A percentile compares a stretch with the other conserved stretches of the same genome.
phyloP scores from a whole-genome alignment of 1,140 invertebrate genomes.

The Diachasmimorpha longicaudata region DNA sequence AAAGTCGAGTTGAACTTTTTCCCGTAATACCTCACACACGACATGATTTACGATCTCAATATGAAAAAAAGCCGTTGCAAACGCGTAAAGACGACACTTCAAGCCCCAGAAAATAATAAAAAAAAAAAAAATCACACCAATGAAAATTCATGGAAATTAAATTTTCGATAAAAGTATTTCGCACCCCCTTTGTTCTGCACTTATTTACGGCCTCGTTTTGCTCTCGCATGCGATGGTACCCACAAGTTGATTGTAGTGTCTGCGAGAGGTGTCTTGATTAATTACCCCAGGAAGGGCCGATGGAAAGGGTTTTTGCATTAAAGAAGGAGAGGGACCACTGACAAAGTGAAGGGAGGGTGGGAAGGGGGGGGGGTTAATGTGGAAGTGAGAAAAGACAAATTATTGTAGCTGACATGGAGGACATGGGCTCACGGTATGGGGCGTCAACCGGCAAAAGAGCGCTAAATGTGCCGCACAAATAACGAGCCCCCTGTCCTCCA shows the following conservation, averaged over 20 bases:
- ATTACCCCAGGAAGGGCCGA: slow-evolving; percentile 16
- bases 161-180: background rate
- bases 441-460: slow-evolving; percentile 5
- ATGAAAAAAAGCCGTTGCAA: too few relatives aligned
- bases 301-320: background rate
- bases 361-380: background rate
- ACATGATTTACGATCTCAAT: background rate
- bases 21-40: background rate
- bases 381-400: slow-evolving; percentile 18
- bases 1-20: background rate
- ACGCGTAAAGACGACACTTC: too few relatives aligned
- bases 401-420: slow-evolving; percentile 17
- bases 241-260: background rate
- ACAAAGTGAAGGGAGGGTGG: background rate
- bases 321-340: too few relatives aligned
- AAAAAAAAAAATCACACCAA: background rate
- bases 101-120: background rate
- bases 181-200: background rate
- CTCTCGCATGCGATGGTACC: background rate
- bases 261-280: slow-evolving; percentile 19
- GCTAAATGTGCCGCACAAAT: background rate
- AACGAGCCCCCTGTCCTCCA: background rate
- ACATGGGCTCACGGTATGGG: slow-evolving; percentile 16
- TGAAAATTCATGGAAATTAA: background rate
- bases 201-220: background rate